phyloP scores from a whole-genome alignment of 2,797 vertebrate species.

The Bucorvus abyssinicus region DNA sequence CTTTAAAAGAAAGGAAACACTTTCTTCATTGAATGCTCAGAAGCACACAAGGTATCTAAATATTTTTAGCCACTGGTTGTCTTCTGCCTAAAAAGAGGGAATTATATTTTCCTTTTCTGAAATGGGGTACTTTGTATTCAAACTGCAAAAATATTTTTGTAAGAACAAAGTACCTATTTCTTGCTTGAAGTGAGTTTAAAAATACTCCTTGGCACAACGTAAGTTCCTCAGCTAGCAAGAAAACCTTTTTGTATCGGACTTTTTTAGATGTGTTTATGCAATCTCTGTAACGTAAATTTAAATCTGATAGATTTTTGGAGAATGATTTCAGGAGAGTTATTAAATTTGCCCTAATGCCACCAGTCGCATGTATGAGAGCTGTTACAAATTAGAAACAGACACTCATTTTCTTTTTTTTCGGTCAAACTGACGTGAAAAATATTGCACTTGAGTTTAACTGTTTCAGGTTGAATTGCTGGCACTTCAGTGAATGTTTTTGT shows the following conservation, averaged over 20 bases:
- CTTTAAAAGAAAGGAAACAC: background rate
- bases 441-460: background rate
- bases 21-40: background rate
- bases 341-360: background rate
- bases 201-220: background rate
- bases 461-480: background rate
- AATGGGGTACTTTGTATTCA: background rate
- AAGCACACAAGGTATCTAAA: background rate
- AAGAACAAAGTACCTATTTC: background rate
- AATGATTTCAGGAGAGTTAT: background rate
- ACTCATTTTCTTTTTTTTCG: background rate
- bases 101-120: background rate
- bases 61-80: background rate
- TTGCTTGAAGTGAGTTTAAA: background rate
- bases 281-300: background rate
- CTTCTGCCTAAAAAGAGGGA: background rate
- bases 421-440: background rate
- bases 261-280: slow-evolving; percentile 8
- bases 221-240: background rate
- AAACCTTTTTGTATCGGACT: background rate
- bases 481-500: background rate
- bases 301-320: background rate
- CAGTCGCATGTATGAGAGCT: background rate
- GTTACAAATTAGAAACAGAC: background rate
- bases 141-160: background rate